These are phyloP conservation scores for Drosophila neutralis DNA, from an alignment of 2,888 invertebrate species.

Conservation along the genomic window DNA sequence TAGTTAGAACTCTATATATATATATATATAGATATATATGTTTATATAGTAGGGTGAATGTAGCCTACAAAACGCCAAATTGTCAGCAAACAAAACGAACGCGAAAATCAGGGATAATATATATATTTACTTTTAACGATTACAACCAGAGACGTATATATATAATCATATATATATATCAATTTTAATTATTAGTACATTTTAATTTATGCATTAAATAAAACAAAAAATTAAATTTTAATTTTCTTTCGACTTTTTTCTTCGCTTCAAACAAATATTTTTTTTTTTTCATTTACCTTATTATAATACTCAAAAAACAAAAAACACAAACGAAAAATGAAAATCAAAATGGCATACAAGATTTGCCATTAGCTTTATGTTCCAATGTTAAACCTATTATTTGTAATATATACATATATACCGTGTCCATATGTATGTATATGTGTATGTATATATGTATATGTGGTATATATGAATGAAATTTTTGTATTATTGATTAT, in stretches of 20 bases:
- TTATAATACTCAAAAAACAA: conserved; percentile 46
- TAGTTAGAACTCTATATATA: conserved; percentile 22
- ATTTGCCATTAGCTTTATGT: conserved; percentile 55
- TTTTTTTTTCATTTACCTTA: conserved; percentile 26
- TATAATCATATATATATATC: conserved; percentile 22
- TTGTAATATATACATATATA: background rate
- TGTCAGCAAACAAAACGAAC: conserved; percentile 52
- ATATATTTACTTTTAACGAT: conserved; percentile 29
- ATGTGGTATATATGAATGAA: background rate
- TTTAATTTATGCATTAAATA: conserved; percentile 47
- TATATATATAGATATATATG: conserved; percentile 29
- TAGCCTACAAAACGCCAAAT: conserved; percentile 70
- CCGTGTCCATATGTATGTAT: background rate
- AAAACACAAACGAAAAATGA: background rate
- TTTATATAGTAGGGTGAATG: conserved; percentile 29
- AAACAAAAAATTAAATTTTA: conserved; percentile 26
- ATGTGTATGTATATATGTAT: background rate
- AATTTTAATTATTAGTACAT: conserved; percentile 47
- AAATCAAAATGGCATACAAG: conserved; percentile 5
- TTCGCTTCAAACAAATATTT: conserved; percentile 11
- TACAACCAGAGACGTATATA: conserved; percentile 17
- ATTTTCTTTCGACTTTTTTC: conserved; percentile 23
- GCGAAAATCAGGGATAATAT: conserved; percentile 69
- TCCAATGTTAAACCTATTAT: conserved; percentile 29
- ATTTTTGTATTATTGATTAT: conserved; percentile 13